Evolutionary conservation across 2,797 vertebrate species (phyloP).

Genomic region (Luscinia luscinia): DNA sequence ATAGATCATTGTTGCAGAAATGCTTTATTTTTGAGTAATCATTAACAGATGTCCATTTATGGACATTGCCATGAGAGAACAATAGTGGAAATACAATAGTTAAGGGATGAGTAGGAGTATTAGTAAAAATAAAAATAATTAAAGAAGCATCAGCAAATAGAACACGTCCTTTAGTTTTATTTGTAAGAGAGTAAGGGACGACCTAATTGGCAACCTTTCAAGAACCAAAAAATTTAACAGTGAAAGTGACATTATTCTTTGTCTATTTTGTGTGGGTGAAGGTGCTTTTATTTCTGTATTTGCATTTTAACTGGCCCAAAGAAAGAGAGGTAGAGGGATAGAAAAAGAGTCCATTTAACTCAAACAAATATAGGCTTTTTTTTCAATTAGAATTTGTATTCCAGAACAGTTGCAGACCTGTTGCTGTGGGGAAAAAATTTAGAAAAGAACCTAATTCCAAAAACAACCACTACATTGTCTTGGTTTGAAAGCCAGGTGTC

Average conservation of each 20-base stretch:
- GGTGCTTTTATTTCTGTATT: background rate
- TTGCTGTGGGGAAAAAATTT: background rate
- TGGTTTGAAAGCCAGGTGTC: no score
- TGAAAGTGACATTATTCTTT: background rate
- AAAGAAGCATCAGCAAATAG: background rate
- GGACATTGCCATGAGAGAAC: background rate
- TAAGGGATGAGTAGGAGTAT: background rate
- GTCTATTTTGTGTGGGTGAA: background rate
- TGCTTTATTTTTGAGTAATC: background rate
- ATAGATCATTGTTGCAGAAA: background rate
- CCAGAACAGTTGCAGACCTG: background rate
- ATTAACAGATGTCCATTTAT: background rate
- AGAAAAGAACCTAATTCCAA: background rate
- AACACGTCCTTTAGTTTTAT: background rate
- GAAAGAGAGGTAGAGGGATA: background rate
- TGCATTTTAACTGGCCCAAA: background rate
- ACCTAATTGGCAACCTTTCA: background rate
- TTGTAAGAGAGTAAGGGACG: background rate
- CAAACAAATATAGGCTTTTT: background rate
- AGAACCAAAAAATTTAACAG: background rate
- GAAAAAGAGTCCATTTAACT: background rate
- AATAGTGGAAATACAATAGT: background rate
- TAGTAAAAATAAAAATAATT: background rate
- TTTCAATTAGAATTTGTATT: slow-evolving; percentile 27
- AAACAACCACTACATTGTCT: background rate